Base-by-base conservation (phyloP, 1,140 invertebrate genomes). In the Drosophila kepulauana region DNA sequence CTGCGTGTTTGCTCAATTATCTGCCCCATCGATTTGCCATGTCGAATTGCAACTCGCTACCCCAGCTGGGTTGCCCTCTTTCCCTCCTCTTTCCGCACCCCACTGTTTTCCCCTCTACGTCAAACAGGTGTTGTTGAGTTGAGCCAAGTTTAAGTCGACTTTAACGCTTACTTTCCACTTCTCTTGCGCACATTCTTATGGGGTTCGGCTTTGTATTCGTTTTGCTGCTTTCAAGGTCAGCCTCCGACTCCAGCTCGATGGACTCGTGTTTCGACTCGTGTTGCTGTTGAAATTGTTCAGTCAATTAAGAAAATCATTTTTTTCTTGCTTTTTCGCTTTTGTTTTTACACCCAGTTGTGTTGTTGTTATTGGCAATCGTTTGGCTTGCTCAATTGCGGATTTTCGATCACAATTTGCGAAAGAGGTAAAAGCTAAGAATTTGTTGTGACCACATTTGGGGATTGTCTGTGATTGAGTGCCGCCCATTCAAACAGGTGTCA, bases 221-320 rank as follows among this genome's bases (percentile, higher is more conserved):
- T 43, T 61, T 68, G 6, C 35, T 73, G 67, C 62, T 76, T 85
- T 88, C 85, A 88, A 88, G 85, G 85, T 88, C 78, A 89, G 52
- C 59, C 75, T 75, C 84, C 80, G 25, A 35, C 13, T 62, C 25
- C 6, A 56, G 11, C 56, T 58, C 8, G 56, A 7, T 20, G 15
- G 13, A 20, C 46, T 52, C 49, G 49, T 33, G 28, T 66, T 72
- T 28, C 33, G n/a, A 56, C 35, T 15, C 38, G 35, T 41, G 25
- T 35, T 66, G 30, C 73, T 87, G 84, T 80, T 87, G 84, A 81
- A 84, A 81, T 62, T 89, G 84, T 64, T 78, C 67, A 84, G 85
- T 78, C 85, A 89, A 89, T 88, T 89, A 89, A 81, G 80, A 82
- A 88, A 88, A 87, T 87, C 77, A 80, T 75, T 82, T 87, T 68